Evolutionary conservation across 1,140 invertebrate species (phyloP).

Genomic region (Parapsyche elsis): DNA sequence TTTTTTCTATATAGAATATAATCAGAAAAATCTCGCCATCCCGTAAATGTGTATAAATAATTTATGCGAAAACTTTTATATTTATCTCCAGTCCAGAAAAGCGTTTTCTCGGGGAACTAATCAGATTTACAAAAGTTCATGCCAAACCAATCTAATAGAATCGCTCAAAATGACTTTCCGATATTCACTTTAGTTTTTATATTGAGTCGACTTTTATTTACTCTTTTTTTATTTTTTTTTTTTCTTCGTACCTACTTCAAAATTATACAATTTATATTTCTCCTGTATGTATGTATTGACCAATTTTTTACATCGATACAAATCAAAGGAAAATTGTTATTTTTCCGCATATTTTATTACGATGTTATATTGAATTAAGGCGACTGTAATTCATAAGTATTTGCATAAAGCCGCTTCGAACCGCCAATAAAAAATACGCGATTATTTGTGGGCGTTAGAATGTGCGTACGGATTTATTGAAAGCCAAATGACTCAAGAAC

Average conservation of each 20-base stretch:
- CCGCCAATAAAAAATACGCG: background rate
- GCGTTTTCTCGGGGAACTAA: background rate
- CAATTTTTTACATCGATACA: no score
- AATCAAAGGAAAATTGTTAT: background rate
- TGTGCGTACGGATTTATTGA: slow-evolving; percentile 66
- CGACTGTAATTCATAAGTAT: background rate
- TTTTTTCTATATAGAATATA: no score
- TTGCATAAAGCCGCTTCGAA: slow-evolving; percentile 13
- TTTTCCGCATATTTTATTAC: background rate
- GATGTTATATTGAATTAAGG: slow-evolving; percentile 22
- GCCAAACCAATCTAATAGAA: slow-evolving; percentile 67
- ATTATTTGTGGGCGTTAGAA: slow-evolving; percentile 59
- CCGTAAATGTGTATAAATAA: background rate
- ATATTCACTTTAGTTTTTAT: slow-evolving; percentile 63
- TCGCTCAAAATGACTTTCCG: slow-evolving; percentile 66
- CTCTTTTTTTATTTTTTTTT: background rate
- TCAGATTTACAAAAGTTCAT: slow-evolving; percentile 36
- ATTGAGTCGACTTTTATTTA: background rate
- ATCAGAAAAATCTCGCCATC: background rate
- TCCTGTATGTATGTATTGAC: no score
- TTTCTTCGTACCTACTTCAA: no score
- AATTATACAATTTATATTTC: no score
- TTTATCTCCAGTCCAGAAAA: background rate
- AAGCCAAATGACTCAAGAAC: slow-evolving; percentile 58
- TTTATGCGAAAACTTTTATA: background rate